These are phyloP conservation scores for Apantesis nais DNA, from an alignment of 2,888 invertebrate genomes.

Conservation along the genomic window DNA sequence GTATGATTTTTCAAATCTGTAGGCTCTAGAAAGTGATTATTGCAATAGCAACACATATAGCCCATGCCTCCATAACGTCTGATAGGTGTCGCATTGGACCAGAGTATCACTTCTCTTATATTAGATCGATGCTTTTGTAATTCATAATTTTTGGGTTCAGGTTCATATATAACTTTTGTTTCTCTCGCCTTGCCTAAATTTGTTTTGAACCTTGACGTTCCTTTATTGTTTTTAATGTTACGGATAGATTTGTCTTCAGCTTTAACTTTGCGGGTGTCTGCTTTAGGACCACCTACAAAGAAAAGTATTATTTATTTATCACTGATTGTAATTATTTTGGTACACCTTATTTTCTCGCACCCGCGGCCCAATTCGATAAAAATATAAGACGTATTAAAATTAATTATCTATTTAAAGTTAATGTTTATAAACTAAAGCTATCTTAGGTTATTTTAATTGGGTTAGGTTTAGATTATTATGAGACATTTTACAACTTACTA, in stretches of 20 bases:
- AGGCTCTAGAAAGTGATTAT: constrained; percentile 43
- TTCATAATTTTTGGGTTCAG: background rate
- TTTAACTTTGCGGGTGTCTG: constrained; percentile 43
- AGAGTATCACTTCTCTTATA: constrained; percentile 19
- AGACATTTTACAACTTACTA: no score
- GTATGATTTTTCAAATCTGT: constrained; percentile 48
- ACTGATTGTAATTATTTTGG: background rate
- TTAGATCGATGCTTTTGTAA: constrained; percentile 16
- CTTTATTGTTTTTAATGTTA: background rate
- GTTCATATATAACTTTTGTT: background rate
- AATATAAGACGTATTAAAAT: background rate
- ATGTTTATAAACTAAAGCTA: background rate
- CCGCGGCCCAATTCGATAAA: background rate
- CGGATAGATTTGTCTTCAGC: constrained; percentile 2
- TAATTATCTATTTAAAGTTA: background rate
- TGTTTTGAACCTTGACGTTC: background rate
- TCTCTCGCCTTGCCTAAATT: background rate
- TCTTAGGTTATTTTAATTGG: background rate
- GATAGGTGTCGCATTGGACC: constrained; percentile 55
- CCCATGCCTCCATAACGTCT: constrained; percentile 30
- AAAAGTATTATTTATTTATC: constrained; percentile 51
- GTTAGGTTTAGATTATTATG: no score
- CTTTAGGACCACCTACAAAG: constrained; percentile 64
- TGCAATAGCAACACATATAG: constrained; percentile 55
- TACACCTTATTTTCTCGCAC: background rate